phyloP scores from a whole-genome alignment of 2,888 invertebrate genomes.

The Cryptocephalus primarius region DNA sequence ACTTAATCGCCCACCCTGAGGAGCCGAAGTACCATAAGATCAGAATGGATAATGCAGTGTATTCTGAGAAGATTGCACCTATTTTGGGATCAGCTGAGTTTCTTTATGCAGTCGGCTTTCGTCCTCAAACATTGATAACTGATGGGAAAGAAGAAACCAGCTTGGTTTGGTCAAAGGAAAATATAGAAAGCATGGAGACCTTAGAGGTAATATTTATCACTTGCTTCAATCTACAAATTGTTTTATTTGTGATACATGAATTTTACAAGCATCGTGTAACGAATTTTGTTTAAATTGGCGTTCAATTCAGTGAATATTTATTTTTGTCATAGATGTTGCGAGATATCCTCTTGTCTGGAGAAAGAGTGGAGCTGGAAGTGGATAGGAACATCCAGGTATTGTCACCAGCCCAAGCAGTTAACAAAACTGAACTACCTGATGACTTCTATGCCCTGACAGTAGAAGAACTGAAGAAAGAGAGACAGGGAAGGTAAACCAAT shows the following conservation, averaged over 20 bases:
- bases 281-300: too few relatives aligned
- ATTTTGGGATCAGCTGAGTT: slow-evolving; percentile 76
- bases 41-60: slow-evolving; percentile 67
- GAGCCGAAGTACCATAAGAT: slow-evolving; percentile 89
- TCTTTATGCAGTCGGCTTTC: slow-evolving; percentile 74
- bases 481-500: slow-evolving; percentile 50
- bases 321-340: slow-evolving; percentile 47
- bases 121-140: slow-evolving; percentile 44
- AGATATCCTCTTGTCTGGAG: slow-evolving; percentile 69
- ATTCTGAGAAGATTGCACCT: slow-evolving; percentile 67
- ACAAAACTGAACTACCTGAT: slow-evolving; percentile 59
- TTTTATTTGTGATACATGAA: background rate
- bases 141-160: slow-evolving; percentile 53
- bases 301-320: background rate
- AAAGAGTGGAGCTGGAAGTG: slow-evolving; percentile 71
- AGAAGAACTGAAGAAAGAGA: slow-evolving; percentile 78
- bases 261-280: too few relatives aligned
- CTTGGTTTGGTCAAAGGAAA: slow-evolving; percentile 53
- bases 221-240: background rate
- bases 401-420: slow-evolving; percentile 61
- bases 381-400: slow-evolving; percentile 82
- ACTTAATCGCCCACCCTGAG: slow-evolving; percentile 72
- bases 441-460: slow-evolving; percentile 75
- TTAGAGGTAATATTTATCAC: slow-evolving; percentile 39
- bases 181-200: slow-evolving; percentile 44